Evolutionary conservation across 30 jellyfish, hydroid and myxozoan genomes (phyloP).

Genomic region (Mastigias papua): DNA sequence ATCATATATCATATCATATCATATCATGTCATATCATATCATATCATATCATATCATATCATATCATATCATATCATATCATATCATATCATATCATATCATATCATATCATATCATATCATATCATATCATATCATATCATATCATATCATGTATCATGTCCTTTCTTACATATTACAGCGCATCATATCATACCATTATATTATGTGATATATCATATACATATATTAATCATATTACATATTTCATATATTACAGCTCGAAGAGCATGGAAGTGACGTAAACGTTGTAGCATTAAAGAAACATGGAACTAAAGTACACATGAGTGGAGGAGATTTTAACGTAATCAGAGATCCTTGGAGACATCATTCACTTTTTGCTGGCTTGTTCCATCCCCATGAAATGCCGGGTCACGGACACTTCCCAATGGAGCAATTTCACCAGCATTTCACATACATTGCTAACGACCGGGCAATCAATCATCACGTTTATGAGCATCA

Average conservation of each 20-base stretch:
- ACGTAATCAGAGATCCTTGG: conserved; percentile 97
- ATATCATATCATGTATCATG: no score
- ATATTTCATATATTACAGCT: conserved; percentile 48
- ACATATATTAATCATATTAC: no score
- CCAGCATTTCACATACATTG: conserved; percentile 92
- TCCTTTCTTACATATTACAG: no score
- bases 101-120: no score
- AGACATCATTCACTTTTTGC: conserved; percentile 94
- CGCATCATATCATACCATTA: no score
- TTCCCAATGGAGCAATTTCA: conserved; percentile 88
- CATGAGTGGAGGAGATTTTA: conserved; percentile 97
- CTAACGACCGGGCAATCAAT: conserved; percentile 82
- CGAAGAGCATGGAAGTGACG: conserved; percentile 94
- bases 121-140: no score
- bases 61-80: no score
- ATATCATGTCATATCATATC: no score
- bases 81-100: no score
- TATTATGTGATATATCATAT: no score
- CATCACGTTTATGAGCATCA: conserved; percentile 75
- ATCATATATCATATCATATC: no score
- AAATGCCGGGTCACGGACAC: conserved; percentile 76
- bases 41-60: no score
- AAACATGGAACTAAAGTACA: conserved; percentile 89
- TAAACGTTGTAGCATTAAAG: conserved; percentile 77
- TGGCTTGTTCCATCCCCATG: conserved; percentile 91